phyloP scores from a whole-genome alignment of 2,797 vertebrate species.

The Amblyopsis hoosieri region DNA sequence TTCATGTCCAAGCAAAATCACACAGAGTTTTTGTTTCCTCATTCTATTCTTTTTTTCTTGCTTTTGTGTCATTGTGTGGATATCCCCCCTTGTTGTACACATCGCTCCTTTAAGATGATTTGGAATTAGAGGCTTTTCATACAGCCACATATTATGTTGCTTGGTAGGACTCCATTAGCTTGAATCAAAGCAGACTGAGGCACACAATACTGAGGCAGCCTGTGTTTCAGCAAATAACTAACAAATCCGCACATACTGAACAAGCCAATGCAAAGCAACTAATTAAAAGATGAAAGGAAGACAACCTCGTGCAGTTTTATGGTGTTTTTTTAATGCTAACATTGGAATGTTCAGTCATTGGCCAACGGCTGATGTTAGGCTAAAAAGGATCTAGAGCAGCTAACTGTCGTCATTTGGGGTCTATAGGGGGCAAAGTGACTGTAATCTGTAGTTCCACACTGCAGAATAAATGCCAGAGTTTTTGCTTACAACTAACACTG shows the following conservation, averaged over 20 bases:
- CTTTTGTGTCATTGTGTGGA: slow-evolving; percentile 54
- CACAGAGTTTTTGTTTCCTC: slow-evolving; percentile 56
- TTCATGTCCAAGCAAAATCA: slow-evolving; percentile 67
- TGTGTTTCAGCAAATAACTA: slow-evolving; percentile 77
- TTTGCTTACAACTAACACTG: slow-evolving; percentile 51
- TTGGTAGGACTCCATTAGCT: slow-evolving; percentile 79
- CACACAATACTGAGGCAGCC: slow-evolving; percentile 68
- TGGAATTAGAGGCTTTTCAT: slow-evolving; percentile 76
- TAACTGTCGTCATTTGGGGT: slow-evolving; percentile 28
- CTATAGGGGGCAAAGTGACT: slow-evolving; percentile 16
- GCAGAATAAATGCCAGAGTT: slow-evolving; percentile 46
- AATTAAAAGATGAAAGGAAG: slow-evolving; percentile 76
- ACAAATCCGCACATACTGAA: slow-evolving; percentile 73
- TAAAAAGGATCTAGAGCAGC: slow-evolving; percentile 54
- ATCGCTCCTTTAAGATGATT: slow-evolving; percentile 73
- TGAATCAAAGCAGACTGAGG: slow-evolving; percentile 77
- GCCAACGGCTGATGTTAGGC: slow-evolving; percentile 41
- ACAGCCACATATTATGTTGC: slow-evolving; percentile 68
- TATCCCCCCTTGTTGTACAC: slow-evolving; percentile 54
- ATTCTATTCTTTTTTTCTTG: slow-evolving; percentile 42
- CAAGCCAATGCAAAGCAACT: slow-evolving; percentile 69
- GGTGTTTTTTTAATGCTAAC: slow-evolving; percentile 54
- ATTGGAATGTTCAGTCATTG: slow-evolving; percentile 42
- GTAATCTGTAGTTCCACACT: slow-evolving; percentile 42
- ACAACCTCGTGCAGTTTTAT: slow-evolving; percentile 55